Evolutionary conservation across 1,140 invertebrate genomes (phyloP).

Genomic region (Drosophila ambigua): DNA sequence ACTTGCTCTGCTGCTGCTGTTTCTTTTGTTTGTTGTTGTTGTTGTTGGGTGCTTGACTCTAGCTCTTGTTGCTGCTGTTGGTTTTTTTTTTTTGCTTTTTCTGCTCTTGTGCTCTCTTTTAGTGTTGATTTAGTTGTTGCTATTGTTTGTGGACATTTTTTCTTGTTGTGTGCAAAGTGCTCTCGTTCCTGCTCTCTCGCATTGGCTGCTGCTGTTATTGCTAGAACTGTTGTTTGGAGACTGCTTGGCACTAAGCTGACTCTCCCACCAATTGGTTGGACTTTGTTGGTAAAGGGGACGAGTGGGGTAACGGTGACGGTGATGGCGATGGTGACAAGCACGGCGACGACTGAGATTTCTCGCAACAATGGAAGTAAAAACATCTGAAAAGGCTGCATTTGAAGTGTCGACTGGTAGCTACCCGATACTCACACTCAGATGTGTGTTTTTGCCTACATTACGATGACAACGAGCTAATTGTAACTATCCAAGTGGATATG

Average conservation of each 20-base stretch:
- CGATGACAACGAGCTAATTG: too few species aligned
- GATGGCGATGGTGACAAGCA: too few species aligned
- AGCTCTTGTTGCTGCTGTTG: slow-evolving; percentile 22
- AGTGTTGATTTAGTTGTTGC: slow-evolving; percentile 54
- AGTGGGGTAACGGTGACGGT: too few species aligned
- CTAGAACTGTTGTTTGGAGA: slow-evolving; percentile 57
- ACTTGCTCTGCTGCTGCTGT: neutral
- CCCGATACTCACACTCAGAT: too few species aligned
- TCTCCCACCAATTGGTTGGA: slow-evolving; percentile 16
- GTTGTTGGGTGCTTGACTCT: slow-evolving; percentile 25
- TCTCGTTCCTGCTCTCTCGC: slow-evolving; percentile 9
- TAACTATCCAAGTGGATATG: too few species aligned
- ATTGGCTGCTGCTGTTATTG: slow-evolving; percentile 8
- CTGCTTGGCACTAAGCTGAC: slow-evolving; percentile 69
- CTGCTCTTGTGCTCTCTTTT: slow-evolving; percentile 39
- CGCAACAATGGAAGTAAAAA: too few species aligned
- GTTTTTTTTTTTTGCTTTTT: slow-evolving; percentile 20
- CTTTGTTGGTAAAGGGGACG: slow-evolving; percentile 24
- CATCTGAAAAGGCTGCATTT: too few species aligned
- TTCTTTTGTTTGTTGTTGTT: slow-evolving; percentile 13
- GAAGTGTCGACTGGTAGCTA: too few species aligned
- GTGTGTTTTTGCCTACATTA: too few species aligned
- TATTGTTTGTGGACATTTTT: slow-evolving; percentile 36
- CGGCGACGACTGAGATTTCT: too few species aligned
- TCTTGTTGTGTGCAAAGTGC: slow-evolving; percentile 55